Percentiles rank a stretch among this genome's conserved stretches.
Conservation (phyloP, 1,140 invertebrate species). For the Calliphora vicina region DNA sequence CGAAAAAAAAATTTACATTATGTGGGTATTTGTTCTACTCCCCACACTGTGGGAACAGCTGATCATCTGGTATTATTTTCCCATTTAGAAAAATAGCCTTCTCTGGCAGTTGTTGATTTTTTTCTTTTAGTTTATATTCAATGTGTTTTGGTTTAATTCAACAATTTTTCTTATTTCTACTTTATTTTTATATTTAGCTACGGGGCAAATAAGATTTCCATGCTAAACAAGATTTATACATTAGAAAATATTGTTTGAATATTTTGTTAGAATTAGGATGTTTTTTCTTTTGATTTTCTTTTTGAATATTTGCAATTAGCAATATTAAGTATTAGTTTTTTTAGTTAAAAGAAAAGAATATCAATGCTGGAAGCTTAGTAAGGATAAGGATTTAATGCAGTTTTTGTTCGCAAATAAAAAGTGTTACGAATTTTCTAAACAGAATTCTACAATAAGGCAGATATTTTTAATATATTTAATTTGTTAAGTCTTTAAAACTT, state of each 20-base stretch:
- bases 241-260: background rate
- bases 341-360: too few species aligned
- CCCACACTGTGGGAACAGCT: background rate
- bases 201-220: background rate
- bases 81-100: conserved; percentile 1
- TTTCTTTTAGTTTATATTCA: background rate
- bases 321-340: too few species aligned
- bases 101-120: background rate
- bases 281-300: too few species aligned
- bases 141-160: background rate
- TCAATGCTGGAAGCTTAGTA: too few species aligned
- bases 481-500: too few species aligned
- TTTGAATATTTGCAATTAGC: too few species aligned
- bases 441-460: too few species aligned
- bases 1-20: background rate
- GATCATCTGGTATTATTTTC: background rate
- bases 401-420: too few species aligned
- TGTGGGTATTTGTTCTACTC: background rate
- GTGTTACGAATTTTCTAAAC: too few species aligned
- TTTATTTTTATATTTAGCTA: background rate
- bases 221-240: background rate
- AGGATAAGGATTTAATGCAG: too few species aligned
- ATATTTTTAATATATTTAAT: too few species aligned
- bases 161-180: background rate
- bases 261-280: too few species aligned